These are phyloP conservation scores for Drosophila bocki DNA, from an alignment of 1,140 invertebrate genomes.

Conservation along the genomic window DNA sequence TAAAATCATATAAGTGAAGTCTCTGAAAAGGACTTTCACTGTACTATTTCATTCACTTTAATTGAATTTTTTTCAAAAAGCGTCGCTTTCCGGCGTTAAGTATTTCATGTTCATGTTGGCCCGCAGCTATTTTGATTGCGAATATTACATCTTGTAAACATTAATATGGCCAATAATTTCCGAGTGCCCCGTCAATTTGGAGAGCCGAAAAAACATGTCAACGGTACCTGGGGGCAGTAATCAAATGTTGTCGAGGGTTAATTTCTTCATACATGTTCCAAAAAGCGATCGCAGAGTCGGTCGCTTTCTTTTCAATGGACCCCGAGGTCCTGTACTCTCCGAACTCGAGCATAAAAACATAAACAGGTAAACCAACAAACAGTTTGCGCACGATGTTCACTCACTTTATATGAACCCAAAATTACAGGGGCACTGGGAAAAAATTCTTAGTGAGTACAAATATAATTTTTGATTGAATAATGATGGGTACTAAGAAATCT, in stretches of 20 bases:
- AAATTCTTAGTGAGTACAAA: background rate
- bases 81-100: conserved; percentile 32
- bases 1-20: background rate
- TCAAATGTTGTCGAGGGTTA: conserved; percentile 51
- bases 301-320: conserved; percentile 60
- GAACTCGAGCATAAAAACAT: conserved; percentile 26
- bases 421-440: background rate
- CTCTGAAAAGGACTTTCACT: conserved; percentile 33
- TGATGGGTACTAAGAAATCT: background rate
- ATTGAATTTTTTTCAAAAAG: conserved; percentile 28
- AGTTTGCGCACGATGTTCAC: conserved; percentile 66
- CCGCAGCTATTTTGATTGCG: conserved; percentile 75
- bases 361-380: conserved; percentile 69
- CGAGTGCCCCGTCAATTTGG: conserved; percentile 46
- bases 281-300: conserved; percentile 24
- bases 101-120: conserved; percentile 55
- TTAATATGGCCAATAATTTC: conserved; percentile 76
- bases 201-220: conserved; percentile 67
- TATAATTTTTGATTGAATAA: background rate
- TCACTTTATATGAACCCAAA: conserved; percentile 38
- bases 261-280: conserved; percentile 68
- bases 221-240: conserved; percentile 65
- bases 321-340: background rate
- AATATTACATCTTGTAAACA: conserved; percentile 81
- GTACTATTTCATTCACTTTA: background rate